These are phyloP conservation scores for Phyllostomus discolor DNA, from an alignment of 2,113 vertebrate species.

Conservation along the genomic window DNA sequence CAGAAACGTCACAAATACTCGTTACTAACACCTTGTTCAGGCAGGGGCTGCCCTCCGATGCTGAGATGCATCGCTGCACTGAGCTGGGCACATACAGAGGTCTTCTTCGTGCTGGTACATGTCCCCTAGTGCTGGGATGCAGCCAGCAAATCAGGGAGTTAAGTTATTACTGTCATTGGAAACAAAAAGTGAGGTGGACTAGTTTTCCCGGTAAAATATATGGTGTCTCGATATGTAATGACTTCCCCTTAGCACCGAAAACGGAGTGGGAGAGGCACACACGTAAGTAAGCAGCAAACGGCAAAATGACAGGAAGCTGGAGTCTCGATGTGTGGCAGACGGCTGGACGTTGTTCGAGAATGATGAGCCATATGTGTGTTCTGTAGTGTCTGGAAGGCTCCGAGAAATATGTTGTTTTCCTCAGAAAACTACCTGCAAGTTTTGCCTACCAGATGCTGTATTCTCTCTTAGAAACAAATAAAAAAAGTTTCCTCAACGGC, in stretches of 20 bases:
- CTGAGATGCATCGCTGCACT: not conserved
- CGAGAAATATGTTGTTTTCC: not conserved
- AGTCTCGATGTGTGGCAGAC: not conserved
- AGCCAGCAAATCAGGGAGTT: not conserved
- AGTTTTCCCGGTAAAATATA: not conserved
- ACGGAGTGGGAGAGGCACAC: not conserved
- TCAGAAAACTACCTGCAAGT: not conserved
- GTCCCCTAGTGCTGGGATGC: not conserved
- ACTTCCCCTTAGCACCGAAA: not conserved
- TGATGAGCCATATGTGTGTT: not conserved
- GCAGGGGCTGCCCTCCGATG: not conserved
- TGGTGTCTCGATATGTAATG: not conserved
- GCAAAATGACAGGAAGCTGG: not conserved
- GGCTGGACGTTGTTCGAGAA: not conserved
- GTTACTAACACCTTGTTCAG: not conserved
- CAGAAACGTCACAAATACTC: not conserved
- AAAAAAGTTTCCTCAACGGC: not conserved
- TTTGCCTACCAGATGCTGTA: not conserved
- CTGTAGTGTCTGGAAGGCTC: not conserved
- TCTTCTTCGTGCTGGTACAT: not conserved
- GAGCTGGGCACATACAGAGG: not conserved
- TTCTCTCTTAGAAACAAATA: not conserved
- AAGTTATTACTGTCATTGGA: not conserved
- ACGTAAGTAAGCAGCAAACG: not conserved
- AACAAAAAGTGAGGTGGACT: not conserved